These are phyloP conservation scores for Leptinotarsa haldemani DNA, from an alignment of 2,888 invertebrate genomes.

Conservation along the genomic window DNA sequence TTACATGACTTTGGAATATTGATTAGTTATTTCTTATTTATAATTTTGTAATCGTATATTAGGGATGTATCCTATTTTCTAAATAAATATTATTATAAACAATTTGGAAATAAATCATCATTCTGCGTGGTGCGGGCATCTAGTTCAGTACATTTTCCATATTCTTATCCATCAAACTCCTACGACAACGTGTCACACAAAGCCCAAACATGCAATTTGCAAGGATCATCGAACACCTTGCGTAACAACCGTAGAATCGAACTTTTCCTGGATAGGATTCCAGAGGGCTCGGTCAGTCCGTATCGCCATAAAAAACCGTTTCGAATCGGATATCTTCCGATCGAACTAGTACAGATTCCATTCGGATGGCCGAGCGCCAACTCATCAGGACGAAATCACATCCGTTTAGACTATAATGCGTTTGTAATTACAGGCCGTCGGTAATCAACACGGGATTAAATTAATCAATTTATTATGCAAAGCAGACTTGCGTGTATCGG, in stretches of 20 bases:
- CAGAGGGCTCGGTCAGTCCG: background rate
- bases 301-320: background rate
- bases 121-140: no score
- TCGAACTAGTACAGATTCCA: background rate
- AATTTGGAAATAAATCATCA: no score
- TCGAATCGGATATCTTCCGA: constrained; percentile 3
- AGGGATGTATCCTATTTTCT: no score
- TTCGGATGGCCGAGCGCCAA: constrained; percentile 13
- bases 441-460: constrained; percentile 47
- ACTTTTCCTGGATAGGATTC: background rate
- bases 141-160: no score
- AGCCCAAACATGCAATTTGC: background rate
- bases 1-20: no score
- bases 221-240: background rate
- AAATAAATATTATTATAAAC: no score
- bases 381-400: constrained; percentile 31
- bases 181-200: no score
- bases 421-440: constrained; percentile 39
- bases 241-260: background rate
- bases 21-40: no score
- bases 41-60: no score
- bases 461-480: constrained; percentile 49
- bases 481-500: constrained; percentile 44
- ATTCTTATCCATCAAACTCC: no score
- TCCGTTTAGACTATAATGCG: constrained; percentile 36